Percentiles rank a stretch among this genome's conserved stretches.
Conservation (phyloP, 2,888 invertebrate genomes). For the Apodemia mormo region DNA sequence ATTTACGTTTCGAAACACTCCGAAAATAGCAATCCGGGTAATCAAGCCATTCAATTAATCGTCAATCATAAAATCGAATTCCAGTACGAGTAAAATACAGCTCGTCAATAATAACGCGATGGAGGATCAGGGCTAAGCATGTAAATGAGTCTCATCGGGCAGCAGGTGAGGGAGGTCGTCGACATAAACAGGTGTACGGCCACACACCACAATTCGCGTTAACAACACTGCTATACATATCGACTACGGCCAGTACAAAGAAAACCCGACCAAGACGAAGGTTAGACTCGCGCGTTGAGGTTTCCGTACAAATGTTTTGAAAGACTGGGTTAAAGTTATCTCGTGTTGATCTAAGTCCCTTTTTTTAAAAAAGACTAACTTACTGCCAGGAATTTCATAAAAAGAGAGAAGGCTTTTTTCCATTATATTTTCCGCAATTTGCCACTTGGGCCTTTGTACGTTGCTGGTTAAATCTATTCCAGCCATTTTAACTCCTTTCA, state of each 20-base stretch:
- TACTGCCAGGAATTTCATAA: too few species aligned
- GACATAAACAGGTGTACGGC: constrained; percentile 47
- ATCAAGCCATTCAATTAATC: neutral
- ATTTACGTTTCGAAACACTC: too few species aligned
- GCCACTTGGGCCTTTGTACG: too few species aligned
- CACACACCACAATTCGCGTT: constrained; percentile 27
- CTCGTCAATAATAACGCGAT: constrained; percentile 24
- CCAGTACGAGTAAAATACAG: neutral
- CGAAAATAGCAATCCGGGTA: too few species aligned
- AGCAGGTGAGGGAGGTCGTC: constrained; percentile 74
- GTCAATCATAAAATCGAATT: constrained; percentile 5
- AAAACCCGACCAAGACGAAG: neutral
- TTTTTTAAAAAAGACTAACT: too few species aligned
- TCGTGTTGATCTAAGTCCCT: too few species aligned
- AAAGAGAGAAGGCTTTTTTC: too few species aligned
- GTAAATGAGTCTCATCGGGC: constrained; percentile 52
- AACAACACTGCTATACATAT: constrained; percentile 7
- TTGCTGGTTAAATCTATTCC: too few species aligned
- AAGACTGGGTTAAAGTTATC: too few species aligned
- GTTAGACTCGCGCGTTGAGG: neutral
- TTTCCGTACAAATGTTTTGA: neutral
- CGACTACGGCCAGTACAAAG: neutral
- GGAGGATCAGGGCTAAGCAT: constrained; percentile 47
- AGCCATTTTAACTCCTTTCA: too few species aligned
- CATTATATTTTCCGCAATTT: too few species aligned